Percentiles rank a stretch among this genome's conserved stretches.
phyloP scores from a whole-genome alignment of 1,140 invertebrate species.

The Drosophila equinoxialis region DNA sequence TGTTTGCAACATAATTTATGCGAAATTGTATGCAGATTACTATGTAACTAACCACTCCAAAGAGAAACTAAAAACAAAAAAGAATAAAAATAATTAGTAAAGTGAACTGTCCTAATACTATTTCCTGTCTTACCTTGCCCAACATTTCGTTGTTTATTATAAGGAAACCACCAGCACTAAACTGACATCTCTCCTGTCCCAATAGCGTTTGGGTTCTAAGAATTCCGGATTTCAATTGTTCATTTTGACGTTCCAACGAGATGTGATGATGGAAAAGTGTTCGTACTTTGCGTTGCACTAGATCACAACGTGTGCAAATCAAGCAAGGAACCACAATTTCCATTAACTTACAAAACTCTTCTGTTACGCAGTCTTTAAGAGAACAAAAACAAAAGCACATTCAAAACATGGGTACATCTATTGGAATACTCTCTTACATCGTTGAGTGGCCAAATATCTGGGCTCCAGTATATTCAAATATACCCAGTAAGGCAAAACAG shows the following conservation, averaged over 20 bases:
- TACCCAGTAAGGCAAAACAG: constrained; percentile 57
- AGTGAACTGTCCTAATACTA: rapidly evolving
- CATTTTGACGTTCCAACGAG: constrained; percentile 34
- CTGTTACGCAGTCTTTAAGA: constrained; percentile 38
- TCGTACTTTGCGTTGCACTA: constrained; percentile 34
- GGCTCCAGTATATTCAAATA: constrained; percentile 27
- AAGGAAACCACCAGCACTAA: constrained; percentile 61
- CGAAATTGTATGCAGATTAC: constrained; percentile 71
- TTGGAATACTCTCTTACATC: background rate
- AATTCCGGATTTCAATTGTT: constrained; percentile 40
- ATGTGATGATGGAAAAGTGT: constrained; percentile 43
- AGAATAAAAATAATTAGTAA: background rate
- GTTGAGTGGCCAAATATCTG: background rate
- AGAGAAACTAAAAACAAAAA: constrained; percentile 48
- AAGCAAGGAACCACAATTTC: constrained; percentile 45
- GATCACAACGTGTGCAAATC: constrained; percentile 51
- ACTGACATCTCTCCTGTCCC: constrained; percentile 48
- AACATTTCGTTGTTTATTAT: constrained; percentile 52
- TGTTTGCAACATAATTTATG: constrained; percentile 23
- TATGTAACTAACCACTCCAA: constrained; percentile 61
- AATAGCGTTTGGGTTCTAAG: constrained; percentile 39
- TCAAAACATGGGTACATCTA: background rate
- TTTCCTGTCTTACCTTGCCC: constrained; percentile 40
- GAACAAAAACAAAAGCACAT: background rate
- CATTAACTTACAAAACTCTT: constrained; percentile 47